Evolutionary conservation across 2,888 invertebrate species (phyloP), one percentile per base, ranked within the genome.

Genomic region (Ctena decussata): DNA sequence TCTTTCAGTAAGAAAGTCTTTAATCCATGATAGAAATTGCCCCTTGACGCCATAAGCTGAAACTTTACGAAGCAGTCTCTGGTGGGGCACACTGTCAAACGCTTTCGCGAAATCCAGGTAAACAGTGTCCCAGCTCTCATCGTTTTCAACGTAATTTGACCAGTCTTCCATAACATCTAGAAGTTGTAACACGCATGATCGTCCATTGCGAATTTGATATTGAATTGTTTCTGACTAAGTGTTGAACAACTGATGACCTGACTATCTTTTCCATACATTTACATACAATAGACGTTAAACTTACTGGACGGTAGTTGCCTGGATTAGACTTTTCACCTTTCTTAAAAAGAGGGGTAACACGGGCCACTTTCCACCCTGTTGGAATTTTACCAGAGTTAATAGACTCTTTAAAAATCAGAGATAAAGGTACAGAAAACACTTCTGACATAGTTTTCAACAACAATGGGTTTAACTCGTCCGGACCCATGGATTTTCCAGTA

Each of bases 241-340:
- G 72, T 44, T 72, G 24, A 72, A 72, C 18, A 24, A 72, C 46
- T 41, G 72, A 6, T 44, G 44, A 1, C 27, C 72, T 41, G 24
- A 72, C 44, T 6, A 72, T 72, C 18, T 72, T 72, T 35, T 72
- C 72, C 27, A 72, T 24, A 30, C 72, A 72, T 30, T 72, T 72
- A 30, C 72, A 72, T 1, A 72, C 44, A 44, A 72, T 46, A 15
- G 72, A 44, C 6, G 72, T 72, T 18, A 72, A 30, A n/a, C 72
- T 72, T 3, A 72, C 44, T 1, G 72, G 72, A 24, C 72, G 44
- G 44, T 72, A 72, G 39, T 72, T 72, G 1, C 72, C 72, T 27
- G 72, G 41, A n/a, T 27, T 44, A 3, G 72, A 44, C 44, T 72
- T 72, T 18, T 65, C 6, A 3, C 72, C 72, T 72, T 71, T 72